Evolutionary conservation across 2,797 vertebrate genomes (phyloP).

Genomic region (Pitangus sulphuratus): DNA sequence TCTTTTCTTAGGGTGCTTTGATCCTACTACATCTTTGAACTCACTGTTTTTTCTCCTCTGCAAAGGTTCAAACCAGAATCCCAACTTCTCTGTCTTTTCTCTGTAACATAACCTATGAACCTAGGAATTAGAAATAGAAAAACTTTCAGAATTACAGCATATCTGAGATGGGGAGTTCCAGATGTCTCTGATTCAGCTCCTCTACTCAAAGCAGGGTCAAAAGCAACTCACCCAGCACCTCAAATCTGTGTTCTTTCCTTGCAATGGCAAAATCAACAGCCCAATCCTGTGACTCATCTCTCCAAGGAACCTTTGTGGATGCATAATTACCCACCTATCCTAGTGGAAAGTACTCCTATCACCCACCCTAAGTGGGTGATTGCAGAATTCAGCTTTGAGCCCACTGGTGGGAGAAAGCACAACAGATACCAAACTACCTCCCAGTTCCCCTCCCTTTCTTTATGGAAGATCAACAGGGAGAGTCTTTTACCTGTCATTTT

Average conservation of each 20-base stretch:
- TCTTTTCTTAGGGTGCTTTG: not conserved
- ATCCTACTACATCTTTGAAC: not conserved
- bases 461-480: not conserved
- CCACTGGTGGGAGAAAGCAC: not conserved
- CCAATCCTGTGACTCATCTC: not conserved
- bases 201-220: not conserved
- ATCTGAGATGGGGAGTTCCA: not conserved
- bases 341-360: not conserved
- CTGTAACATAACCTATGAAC: not conserved
- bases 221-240: not conserved
- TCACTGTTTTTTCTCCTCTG: not conserved
- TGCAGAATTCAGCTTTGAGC: not conserved
- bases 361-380: not conserved
- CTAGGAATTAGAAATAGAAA: not conserved
- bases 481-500: not conserved
- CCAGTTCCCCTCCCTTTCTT: not conserved
- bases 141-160: not conserved
- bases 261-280: not conserved
- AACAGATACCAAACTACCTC: not conserved
- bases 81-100: not conserved
- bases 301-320: not conserved
- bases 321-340: not conserved
- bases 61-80: not conserved
- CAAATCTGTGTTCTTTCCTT: not conserved
- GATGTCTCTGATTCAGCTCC: not conserved